Base-by-base conservation (phyloP, 2,888 invertebrate genomes). In the Calliopum simillimum region DNA sequence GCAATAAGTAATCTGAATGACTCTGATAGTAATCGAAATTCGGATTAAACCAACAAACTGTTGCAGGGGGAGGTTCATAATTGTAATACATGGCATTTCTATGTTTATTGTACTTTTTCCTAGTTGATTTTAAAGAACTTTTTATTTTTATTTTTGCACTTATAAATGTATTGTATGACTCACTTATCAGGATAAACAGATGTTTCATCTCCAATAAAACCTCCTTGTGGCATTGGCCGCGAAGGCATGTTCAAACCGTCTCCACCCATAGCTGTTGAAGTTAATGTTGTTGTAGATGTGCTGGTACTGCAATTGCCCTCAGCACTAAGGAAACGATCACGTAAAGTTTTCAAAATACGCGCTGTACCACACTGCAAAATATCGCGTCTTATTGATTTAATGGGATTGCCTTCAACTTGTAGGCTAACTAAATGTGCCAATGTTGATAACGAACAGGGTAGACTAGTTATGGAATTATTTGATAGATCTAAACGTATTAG, bases 321-420 rank as follows among this genome's bases (percentile, higher is more conserved):
- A 23, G 55, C 65, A 62, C 72, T 68, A 59, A 77, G 71, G 0
- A 80, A 79, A 13, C 90, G 91, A 75, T 93, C 92, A 3, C 92
- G 88, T 44, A 94, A 86, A 81, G 92, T 94, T 82, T 93, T 93
- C 83, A 97, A 89, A 81, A 97, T 90, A 71, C 94, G 87, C 51
- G 89, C 89, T 0, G 96, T 95, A n/a, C 97, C 97, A 71, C 94
- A 91, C 81, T 92, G 90, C 66, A 97, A 88, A 69, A 97, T 90
- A 84, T 97, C 97, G 71, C 93, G 89, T 46, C 97, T 88, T 41
- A 97, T 91, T 66, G 91, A 91, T 78, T 93, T 90, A 76, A 97
- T 87, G 78, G 93, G 93, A 87, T 97, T 97, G 5, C 97, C 97
- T 76, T 96, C 94, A 79, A 97, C 88, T 74, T 91, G 91, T 64